Base-by-base conservation (phyloP, 23 tunicate species). In the Styela plicata region DNA sequence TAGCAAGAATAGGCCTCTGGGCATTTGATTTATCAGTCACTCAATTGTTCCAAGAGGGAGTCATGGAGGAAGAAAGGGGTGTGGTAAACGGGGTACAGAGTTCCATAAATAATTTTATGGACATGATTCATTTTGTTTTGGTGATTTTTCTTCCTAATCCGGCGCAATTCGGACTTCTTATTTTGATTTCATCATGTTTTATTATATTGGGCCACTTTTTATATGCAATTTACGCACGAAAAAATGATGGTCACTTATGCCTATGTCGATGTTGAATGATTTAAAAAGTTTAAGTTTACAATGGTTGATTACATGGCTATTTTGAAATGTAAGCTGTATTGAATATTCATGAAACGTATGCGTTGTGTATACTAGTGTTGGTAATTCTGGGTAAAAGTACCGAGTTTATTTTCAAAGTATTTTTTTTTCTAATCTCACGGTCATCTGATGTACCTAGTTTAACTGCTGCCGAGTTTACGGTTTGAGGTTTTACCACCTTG, bases 1-100 rank as follows among this genome's bases (percentile, higher is more conserved):
- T 82, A 24, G 97, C 90, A 36, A 80, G 97, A 36, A 70, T 82
- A 63, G 97, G 97, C 0, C 62, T 91, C 22, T 91, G 97, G 97
- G 84, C 90, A 2, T 91, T 91, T 79, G 97, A 91, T 69, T 69
- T 91, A 1, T 67, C 97, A 3, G 83, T 86, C 2, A 91, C 97
- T 31, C 97, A 91, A 68, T 69, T 91, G 3, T 74, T 86, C 29
- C 97, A 91, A 74, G 90, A 91, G 52, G 63, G 71, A 74, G 83
- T 91, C 10, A 70, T 24, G 19, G 90, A 86, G 24, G 18, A 31
- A 29, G 90, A 86, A 63, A 62, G 97, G 3, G 97, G 97, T 17
- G 68, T 83, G 20, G 80, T 91, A 26, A 83, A 70, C 71, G 97
- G 90, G 22, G 97, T 91, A 17, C 97, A 91, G 78, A 80, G 80